Base-by-base conservation (phyloP, 2,888 invertebrate species). In the Ommatoiulus sabulosus region DNA sequence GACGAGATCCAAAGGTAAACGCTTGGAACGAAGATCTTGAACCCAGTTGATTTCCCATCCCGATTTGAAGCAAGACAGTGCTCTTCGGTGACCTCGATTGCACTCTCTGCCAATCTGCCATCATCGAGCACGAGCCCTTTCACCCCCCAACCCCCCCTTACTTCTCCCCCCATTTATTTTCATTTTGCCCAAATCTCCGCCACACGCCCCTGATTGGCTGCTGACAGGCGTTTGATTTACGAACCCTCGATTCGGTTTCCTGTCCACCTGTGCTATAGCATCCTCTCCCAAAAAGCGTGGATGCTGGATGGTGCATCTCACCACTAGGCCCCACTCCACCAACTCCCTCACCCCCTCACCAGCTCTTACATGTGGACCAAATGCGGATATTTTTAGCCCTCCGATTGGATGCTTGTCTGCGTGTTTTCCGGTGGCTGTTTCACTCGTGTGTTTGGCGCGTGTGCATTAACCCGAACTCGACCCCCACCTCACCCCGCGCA, bases 381-480 rank as follows among this genome's bases (percentile, higher is more conserved):
- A 35, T 10, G 44, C 85, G 17, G 43, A 85, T 85, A 85, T 85
- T 85, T 85, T 85, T 85, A 85, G 85, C 43, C 35, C n/a, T 44
- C 43, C 43, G 85, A 85, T 43, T 85, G 44, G 44, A 43, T 85
- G 44, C 85, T 85, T 85, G 85, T 85, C 85, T 85, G 85, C n/a
- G 85, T 85, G 85, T 85, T 85, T 85, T 85, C 85, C 85, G 85
- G 85, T 85, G 85, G 85, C 85, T 85, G 85, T 44, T 44, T 85
- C 15, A 85, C 44, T 85, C 85, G 85, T 85, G 85, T 85, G 85
- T 85, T 44, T 85, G 85, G 85, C 85, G 85, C 85, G 85, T 85
- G 85, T 85, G 85, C 85, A 85, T 85, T 44, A 44, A 85, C 85
- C 85, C 85, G 44, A 43, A 43, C 43, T 44, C 85, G 43, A 35